phyloP scores from a whole-genome alignment of 2,113 vertebrate species.

The human region DNA sequence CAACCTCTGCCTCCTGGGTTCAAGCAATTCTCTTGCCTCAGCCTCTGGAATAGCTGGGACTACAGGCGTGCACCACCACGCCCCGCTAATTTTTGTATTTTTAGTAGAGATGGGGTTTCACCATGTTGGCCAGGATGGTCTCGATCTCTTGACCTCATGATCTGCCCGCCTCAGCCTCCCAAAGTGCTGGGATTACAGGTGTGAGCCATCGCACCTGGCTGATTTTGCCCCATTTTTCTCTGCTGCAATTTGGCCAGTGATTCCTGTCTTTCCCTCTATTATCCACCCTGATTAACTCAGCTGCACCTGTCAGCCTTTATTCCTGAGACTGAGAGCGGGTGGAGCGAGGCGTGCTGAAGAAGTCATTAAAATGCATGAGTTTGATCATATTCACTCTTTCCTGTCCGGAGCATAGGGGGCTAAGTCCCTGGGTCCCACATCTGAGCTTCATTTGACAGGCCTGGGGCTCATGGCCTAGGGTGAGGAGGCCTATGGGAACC shows the following conservation, averaged over 20 bases:
- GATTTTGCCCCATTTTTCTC: constrained; percentile 60
- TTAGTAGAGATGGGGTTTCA: no score
- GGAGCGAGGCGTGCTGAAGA: constrained; percentile 61
- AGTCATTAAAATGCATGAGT: constrained; percentile 83
- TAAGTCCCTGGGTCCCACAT: neutral
- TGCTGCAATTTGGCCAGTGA: constrained; percentile 82
- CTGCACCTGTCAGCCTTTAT: constrained; percentile 85
- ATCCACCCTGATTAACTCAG: constrained; percentile 87
- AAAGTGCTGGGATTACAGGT: no score
- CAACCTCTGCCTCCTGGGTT: no score
- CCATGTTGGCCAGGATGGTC: no score
- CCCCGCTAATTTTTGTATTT: no score
- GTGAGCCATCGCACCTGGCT: no score
- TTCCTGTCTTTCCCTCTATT: constrained; percentile 86
- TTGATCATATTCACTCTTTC: constrained; percentile 52
- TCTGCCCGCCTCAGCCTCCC: no score
- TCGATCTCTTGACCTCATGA: no score
- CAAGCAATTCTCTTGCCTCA: no score
- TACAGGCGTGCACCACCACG: no score
- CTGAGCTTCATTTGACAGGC: neutral
- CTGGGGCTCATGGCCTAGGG: neutral
- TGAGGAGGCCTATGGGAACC: neutral
- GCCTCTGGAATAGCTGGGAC: no score
- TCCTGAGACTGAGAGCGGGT: neutral
- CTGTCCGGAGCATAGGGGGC: neutral